These are phyloP conservation scores for Mustela lutreola DNA, from an alignment of 2,113 vertebrate genomes.

Conservation along the genomic window DNA sequence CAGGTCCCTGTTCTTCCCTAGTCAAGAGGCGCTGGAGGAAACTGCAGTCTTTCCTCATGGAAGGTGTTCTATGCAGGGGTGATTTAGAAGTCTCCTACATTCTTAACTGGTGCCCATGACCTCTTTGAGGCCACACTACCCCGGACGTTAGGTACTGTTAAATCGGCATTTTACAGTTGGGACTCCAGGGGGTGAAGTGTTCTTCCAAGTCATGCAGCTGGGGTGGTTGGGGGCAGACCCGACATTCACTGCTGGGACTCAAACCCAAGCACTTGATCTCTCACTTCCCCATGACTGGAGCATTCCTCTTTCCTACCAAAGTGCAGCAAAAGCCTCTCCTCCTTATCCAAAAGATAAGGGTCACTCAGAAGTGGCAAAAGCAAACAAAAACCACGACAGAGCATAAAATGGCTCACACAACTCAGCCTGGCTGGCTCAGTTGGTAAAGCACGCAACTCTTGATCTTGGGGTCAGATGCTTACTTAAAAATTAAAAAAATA, in stretches of 20 bases:
- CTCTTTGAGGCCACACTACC: not conserved
- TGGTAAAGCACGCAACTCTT: not conserved
- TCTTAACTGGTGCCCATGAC: not conserved
- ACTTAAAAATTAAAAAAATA: not conserved
- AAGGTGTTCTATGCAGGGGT: not conserved
- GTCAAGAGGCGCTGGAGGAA: not conserved
- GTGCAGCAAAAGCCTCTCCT: not conserved
- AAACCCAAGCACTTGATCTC: not conserved
- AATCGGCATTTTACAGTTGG: not conserved
- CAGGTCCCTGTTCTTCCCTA: not conserved
- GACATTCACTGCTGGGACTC: not conserved
- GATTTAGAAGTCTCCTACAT: not conserved
- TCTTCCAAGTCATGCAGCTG: not conserved
- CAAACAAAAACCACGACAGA: not conserved
- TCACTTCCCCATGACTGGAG: not conserved
- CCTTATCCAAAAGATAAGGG: not conserved
- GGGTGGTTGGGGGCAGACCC: not conserved
- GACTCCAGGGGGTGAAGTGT: too few relatives aligned
- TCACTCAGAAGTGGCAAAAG: not conserved
- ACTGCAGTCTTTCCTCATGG: not conserved
- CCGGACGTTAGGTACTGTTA: not conserved
- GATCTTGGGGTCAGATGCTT: not conserved
- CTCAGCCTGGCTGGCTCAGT: not conserved
- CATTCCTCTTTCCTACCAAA: not conserved
- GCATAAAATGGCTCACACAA: too few relatives aligned